phyloP scores from a whole-genome alignment of 2,113 vertebrate genomes.

The Acanthochromis polyacanthus region DNA sequence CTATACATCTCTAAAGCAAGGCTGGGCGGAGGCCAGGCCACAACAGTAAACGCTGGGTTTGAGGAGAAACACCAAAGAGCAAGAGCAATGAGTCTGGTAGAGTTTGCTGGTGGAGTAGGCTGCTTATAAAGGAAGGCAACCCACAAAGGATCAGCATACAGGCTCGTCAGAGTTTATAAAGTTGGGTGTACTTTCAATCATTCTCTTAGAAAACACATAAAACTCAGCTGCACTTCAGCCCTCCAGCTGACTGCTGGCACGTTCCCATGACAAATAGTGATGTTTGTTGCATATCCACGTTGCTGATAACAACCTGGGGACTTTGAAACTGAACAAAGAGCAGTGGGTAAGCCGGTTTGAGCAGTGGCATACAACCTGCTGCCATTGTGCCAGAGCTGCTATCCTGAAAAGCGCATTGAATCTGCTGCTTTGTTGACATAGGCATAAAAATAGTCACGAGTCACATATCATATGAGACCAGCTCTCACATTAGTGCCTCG shows the following conservation, averaged over 20 bases:
- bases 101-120: slow-evolving; percentile 42
- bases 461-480: slow-evolving; percentile 58
- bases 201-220: slow-evolving; percentile 59
- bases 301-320: slow-evolving; percentile 64
- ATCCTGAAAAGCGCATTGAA: slow-evolving; percentile 46
- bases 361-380: slow-evolving; percentile 38
- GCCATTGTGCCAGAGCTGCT: slow-evolving; percentile 36
- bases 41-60: slow-evolving; percentile 79
- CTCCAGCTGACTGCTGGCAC: slow-evolving; percentile 66
- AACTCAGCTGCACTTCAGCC: slow-evolving; percentile 63
- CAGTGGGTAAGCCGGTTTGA: slow-evolving; percentile 47
- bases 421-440: slow-evolving; percentile 58
- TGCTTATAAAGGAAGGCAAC: slow-evolving; percentile 31
- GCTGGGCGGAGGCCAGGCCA: slow-evolving; percentile 79
- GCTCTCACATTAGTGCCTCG: slow-evolving; percentile 19
- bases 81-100: slow-evolving; percentile 55
- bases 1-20: slow-evolving; percentile 73
- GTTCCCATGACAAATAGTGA: slow-evolving; percentile 68
- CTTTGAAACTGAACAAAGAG: slow-evolving; percentile 62
- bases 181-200: slow-evolving; percentile 71
- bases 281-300: slow-evolving; percentile 60
- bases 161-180: slow-evolving; percentile 62
- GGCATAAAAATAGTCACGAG: slow-evolving; percentile 52
- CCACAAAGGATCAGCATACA: slow-evolving; percentile 30
- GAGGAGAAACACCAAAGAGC: slow-evolving; percentile 75